These are phyloP conservation scores for Troilus luridus DNA, from an alignment of 2,888 invertebrate genomes.

Conservation along the genomic window DNA sequence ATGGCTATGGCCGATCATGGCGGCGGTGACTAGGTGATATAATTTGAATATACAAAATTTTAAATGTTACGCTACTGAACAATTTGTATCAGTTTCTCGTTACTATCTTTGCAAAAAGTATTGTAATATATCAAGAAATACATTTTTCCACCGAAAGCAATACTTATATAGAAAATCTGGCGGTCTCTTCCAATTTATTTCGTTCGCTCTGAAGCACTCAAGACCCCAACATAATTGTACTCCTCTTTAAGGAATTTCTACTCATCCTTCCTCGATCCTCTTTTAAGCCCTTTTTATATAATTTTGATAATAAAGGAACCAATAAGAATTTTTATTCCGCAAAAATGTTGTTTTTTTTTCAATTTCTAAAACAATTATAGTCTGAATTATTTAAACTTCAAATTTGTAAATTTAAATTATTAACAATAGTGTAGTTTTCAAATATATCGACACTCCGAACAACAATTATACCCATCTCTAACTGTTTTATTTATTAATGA, in stretches of 20 bases:
- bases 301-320: background rate
- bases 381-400: background rate
- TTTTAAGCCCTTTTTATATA: constrained; percentile 5
- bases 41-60: too few species aligned
- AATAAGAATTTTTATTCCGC: background rate
- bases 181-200: constrained; percentile 5
- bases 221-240: background rate
- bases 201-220: constrained; percentile 1
- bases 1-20: too few species aligned
- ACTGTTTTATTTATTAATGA: too few species aligned
- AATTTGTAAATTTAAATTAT: too few species aligned
- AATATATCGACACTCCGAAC: too few species aligned
- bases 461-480: too few species aligned
- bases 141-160: background rate
- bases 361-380: background rate
- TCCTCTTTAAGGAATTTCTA: background rate
- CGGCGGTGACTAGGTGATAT: too few species aligned
- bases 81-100: background rate
- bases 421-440: too few species aligned
- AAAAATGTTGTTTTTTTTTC: too few species aligned
- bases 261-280: background rate
- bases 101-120: background rate
- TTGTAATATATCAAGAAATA: background rate
- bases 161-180: background rate
- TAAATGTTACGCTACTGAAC: too few species aligned